These are phyloP conservation scores for Grapholita molesta DNA, from an alignment of 1,140 invertebrate species.

Conservation along the genomic window DNA sequence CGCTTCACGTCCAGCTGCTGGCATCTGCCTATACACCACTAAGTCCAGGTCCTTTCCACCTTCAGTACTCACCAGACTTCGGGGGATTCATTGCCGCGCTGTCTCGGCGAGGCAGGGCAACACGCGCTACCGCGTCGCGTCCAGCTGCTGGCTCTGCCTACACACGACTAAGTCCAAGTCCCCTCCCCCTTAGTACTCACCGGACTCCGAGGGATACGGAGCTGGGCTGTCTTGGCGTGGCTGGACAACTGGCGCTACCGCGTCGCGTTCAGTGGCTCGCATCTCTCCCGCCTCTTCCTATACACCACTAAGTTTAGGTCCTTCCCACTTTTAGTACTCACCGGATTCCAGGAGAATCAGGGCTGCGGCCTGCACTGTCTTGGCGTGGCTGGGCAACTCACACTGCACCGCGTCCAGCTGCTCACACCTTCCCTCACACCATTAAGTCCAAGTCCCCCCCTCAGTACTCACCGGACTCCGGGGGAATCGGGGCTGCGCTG, in stretches of 20 bases:
- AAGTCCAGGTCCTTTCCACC: too few species aligned
- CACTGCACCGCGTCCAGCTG: background rate
- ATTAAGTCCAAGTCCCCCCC: conserved; percentile 67
- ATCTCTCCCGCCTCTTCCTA: conserved; percentile 34
- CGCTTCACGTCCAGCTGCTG: conserved; percentile 53
- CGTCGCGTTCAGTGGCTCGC: conserved; percentile 17
- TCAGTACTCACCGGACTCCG: conserved; percentile 20
- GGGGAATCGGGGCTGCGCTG: conserved; percentile 43
- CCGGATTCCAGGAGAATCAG: background rate
- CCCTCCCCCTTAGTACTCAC: background rate
- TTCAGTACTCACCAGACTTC: conserved; percentile 21
- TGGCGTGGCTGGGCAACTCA: background rate
- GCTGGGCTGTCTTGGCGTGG: conserved; percentile 47
- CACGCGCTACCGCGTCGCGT: conserved; percentile 32
- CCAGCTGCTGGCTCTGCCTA: too few species aligned
- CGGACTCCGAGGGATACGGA: conserved; percentile 30
- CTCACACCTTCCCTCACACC: conserved; percentile 54
- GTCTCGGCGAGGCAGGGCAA: background rate
- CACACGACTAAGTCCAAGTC: too few species aligned
- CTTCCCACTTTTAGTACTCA: too few species aligned
- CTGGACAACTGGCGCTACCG: too few species aligned
- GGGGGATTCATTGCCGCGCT: background rate
- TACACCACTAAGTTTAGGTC: conserved; percentile 57
- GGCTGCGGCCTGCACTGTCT: background rate
- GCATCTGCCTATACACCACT: too few species aligned